Conservation (phyloP, 2,113 vertebrate species). For the Anseranas semipalmata region DNA sequence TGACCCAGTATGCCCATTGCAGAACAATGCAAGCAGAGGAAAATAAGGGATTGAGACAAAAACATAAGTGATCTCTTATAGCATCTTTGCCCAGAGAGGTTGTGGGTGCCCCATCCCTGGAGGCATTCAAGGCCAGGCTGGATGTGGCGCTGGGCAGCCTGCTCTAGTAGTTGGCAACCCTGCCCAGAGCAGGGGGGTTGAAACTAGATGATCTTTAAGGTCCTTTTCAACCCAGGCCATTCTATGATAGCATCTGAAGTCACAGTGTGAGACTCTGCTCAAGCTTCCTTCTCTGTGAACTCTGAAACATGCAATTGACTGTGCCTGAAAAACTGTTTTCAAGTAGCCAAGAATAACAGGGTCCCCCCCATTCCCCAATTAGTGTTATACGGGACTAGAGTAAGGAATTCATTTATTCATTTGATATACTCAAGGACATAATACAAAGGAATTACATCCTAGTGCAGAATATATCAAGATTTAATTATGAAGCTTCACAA, state of each 20-base stretch:
- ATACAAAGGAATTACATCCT: not conserved
- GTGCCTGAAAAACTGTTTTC: not conserved
- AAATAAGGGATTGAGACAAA: not conserved
- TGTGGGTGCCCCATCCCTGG: no score
- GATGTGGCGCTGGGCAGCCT: no score
- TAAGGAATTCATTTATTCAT: not conserved
- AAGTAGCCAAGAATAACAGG: not conserved
- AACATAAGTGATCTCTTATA: not conserved
- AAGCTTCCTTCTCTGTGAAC: not conserved
- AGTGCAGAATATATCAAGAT: not conserved
- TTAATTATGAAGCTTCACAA: conserved; percentile 10
- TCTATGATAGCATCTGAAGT: not conserved
- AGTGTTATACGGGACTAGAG: not conserved
- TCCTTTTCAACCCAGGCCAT: no score
- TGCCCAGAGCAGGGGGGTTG: no score
- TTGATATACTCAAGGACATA: not conserved
- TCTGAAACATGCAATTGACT: not conserved
- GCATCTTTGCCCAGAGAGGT: no score
- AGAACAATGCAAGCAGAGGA: not conserved
- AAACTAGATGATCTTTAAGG: no score
- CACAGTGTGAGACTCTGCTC: not conserved
- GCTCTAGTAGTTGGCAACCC: no score
- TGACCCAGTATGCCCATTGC: not conserved
- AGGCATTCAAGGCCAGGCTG: no score
- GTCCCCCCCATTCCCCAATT: not conserved